Percentiles rank a stretch among this genome's conserved stretches.
Conservation (phyloP, 2,797 vertebrate species). For the Coluber constrictor region DNA sequence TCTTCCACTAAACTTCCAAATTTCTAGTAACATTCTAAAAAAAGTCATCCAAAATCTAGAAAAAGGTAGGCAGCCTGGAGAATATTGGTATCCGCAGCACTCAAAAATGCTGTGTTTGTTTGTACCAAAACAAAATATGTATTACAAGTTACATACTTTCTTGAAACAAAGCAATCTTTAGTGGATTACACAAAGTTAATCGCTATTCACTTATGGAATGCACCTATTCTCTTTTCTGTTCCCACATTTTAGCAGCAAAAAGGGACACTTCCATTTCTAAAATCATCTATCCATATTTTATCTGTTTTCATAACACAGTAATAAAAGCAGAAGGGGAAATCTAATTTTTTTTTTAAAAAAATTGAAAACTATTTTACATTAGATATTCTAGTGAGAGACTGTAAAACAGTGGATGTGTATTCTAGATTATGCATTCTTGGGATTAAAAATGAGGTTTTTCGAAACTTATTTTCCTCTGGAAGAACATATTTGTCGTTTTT, state of each 20-base stretch:
- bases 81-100: constrained; percentile 47
- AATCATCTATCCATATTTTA: neutral
- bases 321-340: constrained; percentile 5
- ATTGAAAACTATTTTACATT: neutral
- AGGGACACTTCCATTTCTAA: constrained; percentile 34
- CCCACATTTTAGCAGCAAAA: constrained; percentile 4
- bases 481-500: neutral
- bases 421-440: neutral
- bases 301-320: constrained; percentile 30
- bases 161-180: constrained; percentile 50
- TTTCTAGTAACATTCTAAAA: constrained; percentile 38
- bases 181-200: constrained; percentile 54
- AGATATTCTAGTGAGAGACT: neutral
- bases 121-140: constrained; percentile 47
- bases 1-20: constrained; percentile 34
- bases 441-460: neutral
- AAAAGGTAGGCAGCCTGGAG: constrained; percentile 37
- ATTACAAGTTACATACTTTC: constrained; percentile 37
- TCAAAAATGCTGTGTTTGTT: constrained; percentile 51
- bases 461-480: neutral
- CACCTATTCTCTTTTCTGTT: neutral
- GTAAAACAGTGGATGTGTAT: neutral
- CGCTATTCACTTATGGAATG: constrained; percentile 50
- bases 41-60: constrained; percentile 51
- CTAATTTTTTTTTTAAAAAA: neutral